Conservation (phyloP, 2,113 vertebrate genomes). For the Verasper variegatus region DNA sequence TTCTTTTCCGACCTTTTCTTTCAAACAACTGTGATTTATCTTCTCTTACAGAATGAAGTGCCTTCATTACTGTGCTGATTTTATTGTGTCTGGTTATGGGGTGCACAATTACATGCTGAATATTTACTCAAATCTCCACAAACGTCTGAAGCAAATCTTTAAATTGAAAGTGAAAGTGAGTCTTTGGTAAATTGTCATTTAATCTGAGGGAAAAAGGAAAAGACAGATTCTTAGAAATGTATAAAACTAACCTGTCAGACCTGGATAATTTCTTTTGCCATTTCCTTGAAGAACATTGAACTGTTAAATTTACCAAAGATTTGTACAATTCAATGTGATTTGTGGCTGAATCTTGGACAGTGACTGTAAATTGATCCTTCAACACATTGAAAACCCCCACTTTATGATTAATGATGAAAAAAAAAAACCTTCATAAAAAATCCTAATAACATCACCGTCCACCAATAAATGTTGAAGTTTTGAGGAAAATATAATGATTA, state of each 20-base stretch:
- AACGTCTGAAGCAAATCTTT: conserved; percentile 76
- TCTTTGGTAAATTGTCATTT: conserved; percentile 81
- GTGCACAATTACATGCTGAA: conserved; percentile 88
- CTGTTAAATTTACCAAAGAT: conserved; percentile 63
- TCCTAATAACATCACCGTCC: conserved; percentile 52
- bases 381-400: conserved; percentile 30
- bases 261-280: conserved; percentile 39
- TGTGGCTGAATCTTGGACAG: conserved; percentile 52
- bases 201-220: conserved; percentile 57
- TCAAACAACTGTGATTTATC: conserved; percentile 89
- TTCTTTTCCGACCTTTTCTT: conserved; percentile 78
- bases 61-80: conserved; percentile 90
- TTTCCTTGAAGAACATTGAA: conserved; percentile 54
- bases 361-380: conserved; percentile 64
- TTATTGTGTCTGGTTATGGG: conserved; percentile 87
- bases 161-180: conserved; percentile 74
- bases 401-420: conserved; percentile 47
- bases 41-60: conserved; percentile 95
- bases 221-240: conserved; percentile 59
- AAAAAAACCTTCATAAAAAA: conserved; percentile 42
- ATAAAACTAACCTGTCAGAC: conserved; percentile 46
- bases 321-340: conserved; percentile 65
- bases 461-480: conserved; percentile 59
- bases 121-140: conserved; percentile 89
- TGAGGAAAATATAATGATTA: conserved; percentile 62